Evolutionary conservation across 2,888 invertebrate species (phyloP).

Genomic region (Macroteleia sp.): DNA sequence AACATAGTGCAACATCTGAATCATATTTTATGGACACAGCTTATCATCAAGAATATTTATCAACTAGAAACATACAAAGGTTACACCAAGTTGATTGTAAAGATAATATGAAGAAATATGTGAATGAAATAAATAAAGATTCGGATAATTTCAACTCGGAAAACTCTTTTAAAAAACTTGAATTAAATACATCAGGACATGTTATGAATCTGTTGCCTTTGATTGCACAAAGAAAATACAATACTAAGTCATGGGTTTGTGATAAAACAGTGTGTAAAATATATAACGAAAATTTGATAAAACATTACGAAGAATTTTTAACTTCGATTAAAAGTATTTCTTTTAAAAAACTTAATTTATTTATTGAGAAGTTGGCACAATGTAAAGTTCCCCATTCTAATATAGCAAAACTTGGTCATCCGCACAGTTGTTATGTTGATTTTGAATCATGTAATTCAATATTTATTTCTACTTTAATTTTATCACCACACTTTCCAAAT

Average conservation of each 20-base stretch:
- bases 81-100: no score
- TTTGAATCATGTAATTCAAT: conserved; percentile 14
- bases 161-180: no score
- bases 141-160: no score
- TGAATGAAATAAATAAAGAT: no score
- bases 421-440: conserved; percentile 28
- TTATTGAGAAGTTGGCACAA: not conserved
- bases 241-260: conserved; percentile 4
- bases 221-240: no score
- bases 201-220: no score
- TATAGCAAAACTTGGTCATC: conserved; percentile 16
- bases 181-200: no score
- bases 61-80: no score
- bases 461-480: conserved; percentile 24
- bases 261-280: conserved; percentile 16
- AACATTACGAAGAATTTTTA: conserved; percentile 17
- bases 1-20: no score
- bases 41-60: no score
- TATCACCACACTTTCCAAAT: conserved; percentile 22
- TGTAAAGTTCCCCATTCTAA: conserved; percentile 4
- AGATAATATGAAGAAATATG: no score
- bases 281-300: conserved; percentile 6
- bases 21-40: no score
- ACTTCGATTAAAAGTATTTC: not conserved
- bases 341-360: not conserved